Evolutionary conservation across 1,140 invertebrate species (phyloP).

Genomic region (Diabrotica undecimpunctata): DNA sequence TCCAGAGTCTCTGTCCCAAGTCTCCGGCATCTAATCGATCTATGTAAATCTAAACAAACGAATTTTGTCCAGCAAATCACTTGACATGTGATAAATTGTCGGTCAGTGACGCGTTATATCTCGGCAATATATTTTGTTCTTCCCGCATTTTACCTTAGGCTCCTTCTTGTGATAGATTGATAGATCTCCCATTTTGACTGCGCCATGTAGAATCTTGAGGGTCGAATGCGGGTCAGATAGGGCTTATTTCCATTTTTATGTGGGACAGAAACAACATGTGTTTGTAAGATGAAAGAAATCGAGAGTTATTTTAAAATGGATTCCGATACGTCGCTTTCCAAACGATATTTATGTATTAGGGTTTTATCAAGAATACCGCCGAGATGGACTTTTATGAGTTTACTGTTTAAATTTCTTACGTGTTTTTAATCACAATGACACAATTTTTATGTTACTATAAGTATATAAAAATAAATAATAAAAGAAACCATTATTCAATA

Average conservation of each 20-base stretch:
- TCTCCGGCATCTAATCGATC: background rate
- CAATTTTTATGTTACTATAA: no score
- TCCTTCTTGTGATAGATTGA: background rate
- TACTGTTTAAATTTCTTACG: no score
- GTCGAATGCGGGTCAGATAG: background rate
- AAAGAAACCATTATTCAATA: no score
- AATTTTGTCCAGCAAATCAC: background rate
- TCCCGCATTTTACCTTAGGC: background rate
- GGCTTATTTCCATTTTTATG: constrained; percentile 1
- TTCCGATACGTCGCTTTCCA: no score
- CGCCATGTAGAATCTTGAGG: background rate
- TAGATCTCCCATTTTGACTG: background rate
- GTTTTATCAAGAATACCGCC: no score
- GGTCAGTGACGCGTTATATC: background rate
- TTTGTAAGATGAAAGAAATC: background rate
- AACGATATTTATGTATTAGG: no score
- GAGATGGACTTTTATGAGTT: no score
- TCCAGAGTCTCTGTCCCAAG: background rate
- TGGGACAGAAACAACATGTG: background rate
- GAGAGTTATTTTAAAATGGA: no score
- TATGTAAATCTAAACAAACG: constrained; percentile 2
- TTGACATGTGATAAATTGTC: constrained; percentile 2
- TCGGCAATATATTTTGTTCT: background rate
- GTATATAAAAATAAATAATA: no score
- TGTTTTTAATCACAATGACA: no score